Conservation (phyloP, 2,113 vertebrate species). For the Calyptommatus sinebrachiatus region DNA sequence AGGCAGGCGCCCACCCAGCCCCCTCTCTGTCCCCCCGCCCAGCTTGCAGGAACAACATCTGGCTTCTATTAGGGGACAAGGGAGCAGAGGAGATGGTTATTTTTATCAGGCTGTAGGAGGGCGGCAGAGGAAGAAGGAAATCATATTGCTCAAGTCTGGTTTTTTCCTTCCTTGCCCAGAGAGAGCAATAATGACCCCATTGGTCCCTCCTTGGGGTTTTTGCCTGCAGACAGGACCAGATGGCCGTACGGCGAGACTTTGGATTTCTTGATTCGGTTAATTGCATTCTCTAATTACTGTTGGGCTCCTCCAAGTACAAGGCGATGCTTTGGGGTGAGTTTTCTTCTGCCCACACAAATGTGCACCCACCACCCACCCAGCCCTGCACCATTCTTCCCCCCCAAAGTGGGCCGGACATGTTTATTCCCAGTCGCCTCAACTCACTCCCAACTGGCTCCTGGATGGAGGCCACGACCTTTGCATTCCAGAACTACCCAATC, state of each 20-base stretch:
- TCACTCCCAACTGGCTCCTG: not conserved
- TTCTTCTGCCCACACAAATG: too few relatives aligned
- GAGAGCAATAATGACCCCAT: not conserved
- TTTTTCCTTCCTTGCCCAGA: not conserved
- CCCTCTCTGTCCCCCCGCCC: not conserved
- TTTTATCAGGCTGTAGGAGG: constrained; percentile 59
- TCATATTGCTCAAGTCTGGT: too few relatives aligned
- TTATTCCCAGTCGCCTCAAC: not conserved
- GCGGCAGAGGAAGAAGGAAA: not conserved
- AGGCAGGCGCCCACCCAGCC: constrained; percentile 34
- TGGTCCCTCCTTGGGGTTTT: not conserved
- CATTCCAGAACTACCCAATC: too few relatives aligned
- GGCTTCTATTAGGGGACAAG: constrained; percentile 60
- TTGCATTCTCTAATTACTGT: not conserved
- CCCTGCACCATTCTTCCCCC: not conserved
- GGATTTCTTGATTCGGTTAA: not conserved
- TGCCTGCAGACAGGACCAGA: not conserved
- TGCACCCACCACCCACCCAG: accelerated
- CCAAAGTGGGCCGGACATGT: not conserved
- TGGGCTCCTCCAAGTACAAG: not conserved
- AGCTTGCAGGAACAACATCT: constrained; percentile 67
- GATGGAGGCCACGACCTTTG: not conserved
- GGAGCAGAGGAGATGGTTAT: constrained; percentile 63
- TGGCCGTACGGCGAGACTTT: not conserved
- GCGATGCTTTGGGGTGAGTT: not conserved